Evolutionary conservation across 2,113 vertebrate genomes (phyloP).

Genomic region (Fregetta grallaria): DNA sequence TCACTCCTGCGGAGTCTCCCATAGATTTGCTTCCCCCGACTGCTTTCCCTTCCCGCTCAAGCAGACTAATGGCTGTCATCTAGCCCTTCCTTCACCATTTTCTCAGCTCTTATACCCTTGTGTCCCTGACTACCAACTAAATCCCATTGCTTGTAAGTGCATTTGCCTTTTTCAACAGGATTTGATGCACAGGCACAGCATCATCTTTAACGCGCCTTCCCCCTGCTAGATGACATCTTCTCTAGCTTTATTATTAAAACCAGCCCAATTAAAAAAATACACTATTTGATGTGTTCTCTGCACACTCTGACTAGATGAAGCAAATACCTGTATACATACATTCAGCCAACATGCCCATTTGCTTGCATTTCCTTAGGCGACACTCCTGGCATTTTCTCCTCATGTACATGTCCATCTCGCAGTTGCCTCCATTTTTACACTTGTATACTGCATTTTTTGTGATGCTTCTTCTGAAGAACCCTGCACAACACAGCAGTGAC

Average conservation of each 20-base stretch:
- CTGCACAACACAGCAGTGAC: slow-evolving; percentile 65
- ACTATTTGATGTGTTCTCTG: neutral
- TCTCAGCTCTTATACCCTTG: neutral
- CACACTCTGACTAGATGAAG: neutral
- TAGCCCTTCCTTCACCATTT: neutral
- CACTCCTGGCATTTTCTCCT: slow-evolving; percentile 97
- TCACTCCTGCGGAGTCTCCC: neutral
- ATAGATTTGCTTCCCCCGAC: neutral
- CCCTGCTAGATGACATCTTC: neutral
- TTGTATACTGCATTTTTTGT: slow-evolving; percentile 99
- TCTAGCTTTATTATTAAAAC: neutral
- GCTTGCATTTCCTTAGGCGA: slow-evolving; percentile 93
- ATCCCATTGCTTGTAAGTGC: neutral
- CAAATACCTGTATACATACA: slow-evolving; percentile 88
- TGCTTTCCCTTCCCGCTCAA: neutral
- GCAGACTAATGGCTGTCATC: neutral
- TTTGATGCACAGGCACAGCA: neutral
- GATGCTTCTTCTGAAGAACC: slow-evolving; percentile 97
- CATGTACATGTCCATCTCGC: slow-evolving; percentile 99
- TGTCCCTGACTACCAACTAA: neutral
- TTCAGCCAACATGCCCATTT: slow-evolving; percentile 98
- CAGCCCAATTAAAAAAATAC: neutral
- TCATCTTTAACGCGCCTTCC: neutral
- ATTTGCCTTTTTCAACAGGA: neutral
- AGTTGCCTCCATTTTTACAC: slow-evolving; percentile 96